Evolutionary conservation across 2,888 invertebrate species (phyloP).

Genomic region (Drosophila mercatorum): DNA sequence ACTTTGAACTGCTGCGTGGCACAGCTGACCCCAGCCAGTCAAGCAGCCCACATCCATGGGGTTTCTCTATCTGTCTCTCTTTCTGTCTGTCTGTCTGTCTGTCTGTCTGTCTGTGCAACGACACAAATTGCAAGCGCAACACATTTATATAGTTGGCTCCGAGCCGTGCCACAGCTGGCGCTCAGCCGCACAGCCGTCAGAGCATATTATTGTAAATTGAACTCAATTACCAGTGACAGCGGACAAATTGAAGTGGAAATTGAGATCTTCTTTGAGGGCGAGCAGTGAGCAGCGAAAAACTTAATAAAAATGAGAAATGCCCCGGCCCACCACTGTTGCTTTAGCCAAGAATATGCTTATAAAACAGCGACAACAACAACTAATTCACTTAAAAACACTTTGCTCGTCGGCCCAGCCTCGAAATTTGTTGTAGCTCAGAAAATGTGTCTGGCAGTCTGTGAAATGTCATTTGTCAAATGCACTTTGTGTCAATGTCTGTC

Average conservation of each 20-base stretch:
- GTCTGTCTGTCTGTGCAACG: constrained; percentile 35
- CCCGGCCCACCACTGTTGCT: constrained; percentile 19
- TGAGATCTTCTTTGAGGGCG: constrained; percentile 79
- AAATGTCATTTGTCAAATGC: constrained; percentile 83
- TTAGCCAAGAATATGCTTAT: constrained; percentile 21
- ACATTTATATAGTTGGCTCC: constrained; percentile 66
- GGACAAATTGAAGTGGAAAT: constrained; percentile 84
- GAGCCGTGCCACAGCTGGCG: constrained; percentile 52
- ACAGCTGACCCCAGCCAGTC: constrained; percentile 56
- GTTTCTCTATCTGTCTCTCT: background rate
- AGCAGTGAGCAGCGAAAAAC: constrained; percentile 19
- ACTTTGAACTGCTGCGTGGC: constrained; percentile 56
- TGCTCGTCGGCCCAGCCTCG: constrained; percentile 60
- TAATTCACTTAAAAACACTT: constrained; percentile 79
- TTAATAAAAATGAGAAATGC: constrained; percentile 23
- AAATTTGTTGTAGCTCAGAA: constrained; percentile 54
- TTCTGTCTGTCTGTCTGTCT: background rate
- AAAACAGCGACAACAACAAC: constrained; percentile 49
- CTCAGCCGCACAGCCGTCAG: constrained; percentile 77
- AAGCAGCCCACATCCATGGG: constrained; percentile 14
- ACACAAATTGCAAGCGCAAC: constrained; percentile 75
- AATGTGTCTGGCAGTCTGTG: constrained; percentile 79
- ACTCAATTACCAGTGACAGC: constrained; percentile 84
- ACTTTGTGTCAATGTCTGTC: constrained; percentile 71
- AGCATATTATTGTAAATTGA: constrained; percentile 83